Conservation (phyloP, 2,113 vertebrate genomes). For the Aphyosemion australe region DNA sequence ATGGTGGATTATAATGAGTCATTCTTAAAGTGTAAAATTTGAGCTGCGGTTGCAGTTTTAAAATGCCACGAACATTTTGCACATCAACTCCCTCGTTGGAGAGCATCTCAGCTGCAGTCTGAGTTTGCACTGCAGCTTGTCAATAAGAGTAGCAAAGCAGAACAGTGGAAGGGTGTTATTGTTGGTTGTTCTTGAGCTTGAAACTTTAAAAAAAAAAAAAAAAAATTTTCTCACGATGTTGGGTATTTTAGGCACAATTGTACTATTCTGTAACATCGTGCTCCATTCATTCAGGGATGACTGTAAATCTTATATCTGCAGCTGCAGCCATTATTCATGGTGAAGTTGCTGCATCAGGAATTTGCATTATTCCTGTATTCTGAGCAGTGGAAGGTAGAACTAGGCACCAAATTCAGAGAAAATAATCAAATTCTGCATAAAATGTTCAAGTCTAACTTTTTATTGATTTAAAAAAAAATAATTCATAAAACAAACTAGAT, state of each 20-base stretch:
- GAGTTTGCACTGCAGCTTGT: not conserved
- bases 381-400: not conserved
- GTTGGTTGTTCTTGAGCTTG: not conserved
- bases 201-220: not conserved
- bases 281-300: conserved; percentile 1
- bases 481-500: not conserved
- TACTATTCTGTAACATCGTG: not conserved
- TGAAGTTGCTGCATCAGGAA: conserved; percentile 3
- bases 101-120: too few species aligned
- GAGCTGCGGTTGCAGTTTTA: too few species aligned
- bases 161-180: not conserved
- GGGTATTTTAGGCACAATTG: not conserved
- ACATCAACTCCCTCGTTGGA: too few species aligned
- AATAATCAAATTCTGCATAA: not conserved
- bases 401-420: not conserved
- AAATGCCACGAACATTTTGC: too few species aligned
- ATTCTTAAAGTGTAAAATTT: too few species aligned
- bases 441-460: too few species aligned
- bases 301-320: not conserved
- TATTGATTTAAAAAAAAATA: not conserved
- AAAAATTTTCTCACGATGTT: too few species aligned
- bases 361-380: conserved; percentile 4
- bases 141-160: not conserved
- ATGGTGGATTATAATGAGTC: too few species aligned
- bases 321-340: conserved; percentile 1